Evolutionary conservation across 2,797 vertebrate genomes (phyloP).

Genomic region (Chaetodon trifasciatus): DNA sequence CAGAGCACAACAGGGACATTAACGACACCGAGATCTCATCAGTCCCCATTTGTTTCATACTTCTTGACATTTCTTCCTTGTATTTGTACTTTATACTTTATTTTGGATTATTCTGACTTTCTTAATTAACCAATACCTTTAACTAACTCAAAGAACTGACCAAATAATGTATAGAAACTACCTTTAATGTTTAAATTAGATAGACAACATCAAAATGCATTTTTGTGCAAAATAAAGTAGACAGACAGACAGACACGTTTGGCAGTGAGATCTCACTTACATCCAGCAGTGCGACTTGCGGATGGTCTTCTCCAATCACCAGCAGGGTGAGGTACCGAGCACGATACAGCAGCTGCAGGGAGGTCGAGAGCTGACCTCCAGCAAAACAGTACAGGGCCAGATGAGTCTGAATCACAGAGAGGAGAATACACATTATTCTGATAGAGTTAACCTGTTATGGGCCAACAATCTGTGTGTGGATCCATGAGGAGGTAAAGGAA

Average conservation of each 20-base stretch:
- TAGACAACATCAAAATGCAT: too few species aligned
- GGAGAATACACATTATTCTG: not conserved
- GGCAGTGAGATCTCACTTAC: constrained; percentile 79
- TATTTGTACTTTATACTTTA: too few species aligned
- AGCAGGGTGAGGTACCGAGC: constrained; percentile 94
- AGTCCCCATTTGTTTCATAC: too few species aligned
- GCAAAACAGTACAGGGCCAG: constrained; percentile 95
- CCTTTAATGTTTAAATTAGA: too few species aligned
- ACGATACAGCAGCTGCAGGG: constrained; percentile 91
- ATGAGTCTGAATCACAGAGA: constrained; percentile 85
- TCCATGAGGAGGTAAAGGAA: constrained; percentile 40
- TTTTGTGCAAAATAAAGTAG: too few species aligned
- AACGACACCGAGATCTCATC: not conserved
- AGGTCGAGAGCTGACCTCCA: constrained; percentile 88
- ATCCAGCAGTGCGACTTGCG: constrained; percentile 92
- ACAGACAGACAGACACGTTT: not conserved
- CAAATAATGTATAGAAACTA: too few species aligned
- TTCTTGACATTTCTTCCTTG: too few species aligned
- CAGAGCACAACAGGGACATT: constrained; percentile 46
- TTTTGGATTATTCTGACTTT: too few species aligned
- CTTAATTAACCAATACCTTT: too few species aligned
- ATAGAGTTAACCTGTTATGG: not conserved
- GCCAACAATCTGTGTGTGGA: not conserved
- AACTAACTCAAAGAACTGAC: too few species aligned
- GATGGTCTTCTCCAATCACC: constrained; percentile 94